phyloP scores from a whole-genome alignment of 2,113 vertebrate genomes.

The Hemicordylus capensis region DNA sequence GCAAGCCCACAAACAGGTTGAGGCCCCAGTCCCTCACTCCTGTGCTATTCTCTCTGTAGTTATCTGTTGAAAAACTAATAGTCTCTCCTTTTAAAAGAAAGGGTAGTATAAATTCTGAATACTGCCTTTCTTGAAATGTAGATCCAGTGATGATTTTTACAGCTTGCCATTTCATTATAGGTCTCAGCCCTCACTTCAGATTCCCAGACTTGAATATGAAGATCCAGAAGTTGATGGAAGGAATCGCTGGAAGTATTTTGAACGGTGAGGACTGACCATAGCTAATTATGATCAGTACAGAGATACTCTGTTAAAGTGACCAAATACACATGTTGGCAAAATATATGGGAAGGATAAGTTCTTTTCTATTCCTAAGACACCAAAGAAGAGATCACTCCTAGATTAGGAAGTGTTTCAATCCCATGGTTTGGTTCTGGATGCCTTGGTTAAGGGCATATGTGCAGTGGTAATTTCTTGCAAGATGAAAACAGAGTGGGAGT shows the following conservation, averaged over 20 bases:
- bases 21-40: neutral
- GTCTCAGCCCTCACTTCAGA: conserved; percentile 62
- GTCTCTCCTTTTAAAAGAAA: neutral
- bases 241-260: conserved; percentile 91
- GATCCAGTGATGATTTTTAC: conserved; percentile 23
- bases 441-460: neutral
- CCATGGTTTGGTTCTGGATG: neutral
- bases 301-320: neutral
- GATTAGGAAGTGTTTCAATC: neutral
- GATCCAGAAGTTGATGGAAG: conserved; percentile 79
- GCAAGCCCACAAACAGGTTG: neutral
- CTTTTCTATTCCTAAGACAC: neutral
- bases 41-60: neutral
- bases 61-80: neutral
- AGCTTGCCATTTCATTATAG: conserved; percentile 71
- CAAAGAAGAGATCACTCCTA: neutral
- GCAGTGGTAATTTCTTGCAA: neutral
- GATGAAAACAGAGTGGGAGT: neutral
- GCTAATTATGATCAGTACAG: neutral
- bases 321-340: neutral
- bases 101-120: neutral
- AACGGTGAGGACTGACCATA: conserved; percentile 75
- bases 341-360: neutral
- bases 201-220: conserved; percentile 60
- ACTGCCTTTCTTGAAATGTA: neutral